These are phyloP conservation scores for Todiramphus chloris DNA, from an alignment of 2,113 vertebrate species.

Conservation along the genomic window DNA sequence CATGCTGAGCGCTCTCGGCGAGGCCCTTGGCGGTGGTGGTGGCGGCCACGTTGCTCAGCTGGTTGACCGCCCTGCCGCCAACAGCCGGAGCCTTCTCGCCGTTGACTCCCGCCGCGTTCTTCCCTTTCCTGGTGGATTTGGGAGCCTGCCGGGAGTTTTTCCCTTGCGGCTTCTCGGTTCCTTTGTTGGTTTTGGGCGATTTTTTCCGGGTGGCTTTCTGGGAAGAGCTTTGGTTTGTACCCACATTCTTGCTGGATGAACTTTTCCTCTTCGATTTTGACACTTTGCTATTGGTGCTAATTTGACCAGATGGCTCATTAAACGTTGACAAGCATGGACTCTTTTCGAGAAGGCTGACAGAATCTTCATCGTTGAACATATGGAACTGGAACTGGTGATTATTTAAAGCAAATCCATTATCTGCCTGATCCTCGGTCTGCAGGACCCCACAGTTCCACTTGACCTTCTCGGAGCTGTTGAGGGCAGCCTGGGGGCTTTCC, in stretches of 20 bases:
- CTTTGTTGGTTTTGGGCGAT: constrained; percentile 88
- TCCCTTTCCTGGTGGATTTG: constrained; percentile 91
- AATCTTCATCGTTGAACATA: constrained; percentile 92
- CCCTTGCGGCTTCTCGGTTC: constrained; percentile 81
- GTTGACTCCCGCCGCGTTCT: constrained; percentile 82
- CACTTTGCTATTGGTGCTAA: constrained; percentile 83
- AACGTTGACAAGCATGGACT: constrained; percentile 81
- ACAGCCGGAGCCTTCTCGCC: constrained; percentile 83
- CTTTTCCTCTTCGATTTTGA: constrained; percentile 94
- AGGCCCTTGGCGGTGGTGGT: constrained; percentile 62
- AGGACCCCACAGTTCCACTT: constrained; percentile 91
- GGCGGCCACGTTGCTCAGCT: constrained; percentile 55
- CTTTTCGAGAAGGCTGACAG: constrained; percentile 85
- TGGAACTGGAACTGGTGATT: constrained; percentile 93
- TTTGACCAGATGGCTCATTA: constrained; percentile 85
- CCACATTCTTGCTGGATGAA: constrained; percentile 83
- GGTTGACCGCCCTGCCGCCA: constrained; percentile 51
- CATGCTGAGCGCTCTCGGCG: constrained; percentile 65
- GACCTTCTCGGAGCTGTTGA: constrained; percentile 84
- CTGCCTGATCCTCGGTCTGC: constrained; percentile 82
- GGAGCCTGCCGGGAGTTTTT: constrained; percentile 89
- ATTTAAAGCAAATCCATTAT: constrained; percentile 87
- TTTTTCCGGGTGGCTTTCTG: constrained; percentile 93
- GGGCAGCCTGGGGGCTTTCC: constrained; percentile 78
- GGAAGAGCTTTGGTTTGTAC: constrained; percentile 80